Base-by-base conservation (phyloP, 2,888 invertebrate species). In the Ophraella communa region DNA sequence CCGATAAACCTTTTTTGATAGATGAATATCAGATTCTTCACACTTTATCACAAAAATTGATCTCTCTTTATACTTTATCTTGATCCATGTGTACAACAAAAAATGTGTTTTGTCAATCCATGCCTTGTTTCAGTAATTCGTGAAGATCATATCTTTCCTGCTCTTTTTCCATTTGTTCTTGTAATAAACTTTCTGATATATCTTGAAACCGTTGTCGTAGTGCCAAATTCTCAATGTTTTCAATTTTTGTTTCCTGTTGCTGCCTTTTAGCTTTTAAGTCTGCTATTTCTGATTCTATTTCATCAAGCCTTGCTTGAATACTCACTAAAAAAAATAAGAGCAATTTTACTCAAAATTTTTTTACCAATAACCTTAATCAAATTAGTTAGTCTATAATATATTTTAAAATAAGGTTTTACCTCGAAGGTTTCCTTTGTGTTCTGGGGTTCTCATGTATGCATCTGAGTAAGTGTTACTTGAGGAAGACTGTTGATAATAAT, bases 151-250 rank as follows among this genome's bases (percentile, higher is more conserved):
- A 78, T 59, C 77, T 78, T 74, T 92, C 91, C 81, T 91, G 86
- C 81, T 93, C 92, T 68, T 92, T 90, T 73, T 90, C 92, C 72
- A 90, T 85, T 71, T 94, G 91, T 77, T 94, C 93, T 74, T 91
- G 89, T 68, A 91, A 85, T 10, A 95, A 82, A 73, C 90, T 89
- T 70, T 95, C 92, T 23, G 95, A 83, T 56, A 90, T 91, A 70
- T 92, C 91, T 66, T 71, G 71, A 80, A 96, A 92, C 58, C 95
- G 85, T 80, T 94, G 93, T 52, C 91, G 84, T 11, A 96, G 81
- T 10, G 93, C 92, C 67, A 90, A 84, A 80, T 95, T 96, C 78
- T 95, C 94, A 78, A 95, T 93, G 49, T 90, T 91, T 20, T 91
- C 88, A 66, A 95, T 90, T 81, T 95, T 93, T 70, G 89, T 86